Base-by-base conservation (phyloP, 2,888 invertebrate genomes). In the Eupeodes luniger region DNA sequence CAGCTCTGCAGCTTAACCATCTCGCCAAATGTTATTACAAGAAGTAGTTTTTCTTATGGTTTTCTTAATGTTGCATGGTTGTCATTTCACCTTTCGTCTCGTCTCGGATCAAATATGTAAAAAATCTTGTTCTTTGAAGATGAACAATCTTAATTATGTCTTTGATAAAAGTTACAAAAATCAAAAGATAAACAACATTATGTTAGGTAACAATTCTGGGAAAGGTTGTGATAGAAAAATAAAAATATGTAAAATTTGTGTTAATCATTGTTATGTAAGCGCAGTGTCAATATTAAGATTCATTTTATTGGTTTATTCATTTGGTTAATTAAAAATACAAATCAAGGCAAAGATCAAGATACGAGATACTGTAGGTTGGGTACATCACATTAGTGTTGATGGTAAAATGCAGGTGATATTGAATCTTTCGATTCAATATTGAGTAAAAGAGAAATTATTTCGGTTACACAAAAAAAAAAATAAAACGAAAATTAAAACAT, bases 1-100 rank as follows among this genome's bases (percentile, higher is more conserved):
- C 40, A 27, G 27, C 27, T 27, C 27, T 40, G 9, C 69, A 51
- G 40, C 9, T 49, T 27, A 27, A 47, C 14, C 62, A 78, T 61
- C 61, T 55, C 36, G n/a, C 40, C 40, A 59, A 76, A 72, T 70
- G 27, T 66, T 76, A 90, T 91, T 91, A 90, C 90, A 91, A 6
- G 51, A 14, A 57, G 57, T 40, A 40, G 40, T 16, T 89, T 90
- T 91, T 72, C 53, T 10, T 51, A 76, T 67, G 36, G 34, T 12
- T 16, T 19, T 75, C 61, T 27, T 27, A 47, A 49, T 81, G 81
- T 53, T 55, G 44, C 16, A 40, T 40, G 40, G 40, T 40, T 47
- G 11, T 12, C 64, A 82, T 53, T 77, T 75, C 59, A 57, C 72
- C 44, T 44, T 69, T 40, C 40, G 27, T 40, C 40, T 40, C 40